Conservation (phyloP, 2,113 vertebrate species). For the Noctilio leporinus region DNA sequence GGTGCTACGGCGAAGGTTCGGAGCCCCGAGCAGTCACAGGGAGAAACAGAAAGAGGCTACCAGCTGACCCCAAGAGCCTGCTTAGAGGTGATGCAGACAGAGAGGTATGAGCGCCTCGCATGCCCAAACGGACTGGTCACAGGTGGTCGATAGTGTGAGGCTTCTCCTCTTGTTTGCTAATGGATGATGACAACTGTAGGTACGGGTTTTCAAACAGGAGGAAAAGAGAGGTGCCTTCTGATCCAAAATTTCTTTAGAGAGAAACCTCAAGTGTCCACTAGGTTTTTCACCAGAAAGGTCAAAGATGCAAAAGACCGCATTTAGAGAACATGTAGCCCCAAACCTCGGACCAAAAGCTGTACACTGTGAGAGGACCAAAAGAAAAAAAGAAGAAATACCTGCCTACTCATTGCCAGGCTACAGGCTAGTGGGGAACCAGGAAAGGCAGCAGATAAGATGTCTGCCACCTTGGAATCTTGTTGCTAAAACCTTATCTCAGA, state of each 20-base stretch:
- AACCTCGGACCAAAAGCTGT: neutral
- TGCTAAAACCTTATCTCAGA: slow-evolving; percentile 46
- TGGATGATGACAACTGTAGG: neutral
- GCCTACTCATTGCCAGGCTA: neutral
- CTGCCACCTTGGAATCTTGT: slow-evolving; percentile 40
- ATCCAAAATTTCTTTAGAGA: neutral
- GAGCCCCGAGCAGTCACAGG: neutral
- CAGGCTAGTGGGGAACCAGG: neutral
- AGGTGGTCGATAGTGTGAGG: neutral
- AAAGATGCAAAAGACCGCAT: neutral
- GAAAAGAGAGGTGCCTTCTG: neutral
- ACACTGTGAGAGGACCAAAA: neutral
- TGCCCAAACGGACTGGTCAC: neutral
- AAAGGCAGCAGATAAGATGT: slow-evolving; percentile 2
- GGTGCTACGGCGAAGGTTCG: neutral
- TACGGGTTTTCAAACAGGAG: neutral
- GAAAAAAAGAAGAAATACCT: neutral
- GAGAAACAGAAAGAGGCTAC: neutral
- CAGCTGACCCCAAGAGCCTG: neutral
- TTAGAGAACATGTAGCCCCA: neutral
- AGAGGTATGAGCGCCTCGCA: neutral
- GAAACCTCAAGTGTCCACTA: neutral
- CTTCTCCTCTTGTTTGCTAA: neutral
- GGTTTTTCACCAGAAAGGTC: neutral
- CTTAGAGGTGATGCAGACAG: neutral